Conservation (phyloP, 2,888 invertebrate species). For the Polymixis lichenea region DNA sequence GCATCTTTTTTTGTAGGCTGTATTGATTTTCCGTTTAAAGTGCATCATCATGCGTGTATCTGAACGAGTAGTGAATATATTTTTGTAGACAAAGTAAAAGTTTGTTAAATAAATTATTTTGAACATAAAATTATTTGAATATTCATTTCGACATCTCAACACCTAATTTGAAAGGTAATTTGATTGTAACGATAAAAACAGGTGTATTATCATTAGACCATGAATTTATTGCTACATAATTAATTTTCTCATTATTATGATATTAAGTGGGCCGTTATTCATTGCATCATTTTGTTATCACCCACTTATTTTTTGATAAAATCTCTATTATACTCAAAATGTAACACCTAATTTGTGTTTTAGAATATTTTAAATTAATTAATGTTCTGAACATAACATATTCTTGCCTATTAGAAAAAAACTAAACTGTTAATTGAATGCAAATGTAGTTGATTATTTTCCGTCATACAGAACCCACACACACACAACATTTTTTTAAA, state of each 20-base stretch:
- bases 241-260: conserved; percentile 66
- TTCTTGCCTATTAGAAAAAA: neutral
- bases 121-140: conserved; percentile 26
- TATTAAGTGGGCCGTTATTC: conserved; percentile 65
- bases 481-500: neutral
- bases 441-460: conserved; percentile 8
- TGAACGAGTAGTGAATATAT: conserved; percentile 11
- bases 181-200: conserved; percentile 63
- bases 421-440: conserved; percentile 25
- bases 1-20: conserved; percentile 60
- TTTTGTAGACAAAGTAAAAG: conserved; percentile 16
- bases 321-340: conserved; percentile 39
- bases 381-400: conserved; percentile 4
- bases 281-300: conserved; percentile 62
- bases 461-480: neutral
- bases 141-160: conserved; percentile 51
- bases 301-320: conserved; percentile 61
- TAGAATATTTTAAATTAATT: conserved; percentile 39
- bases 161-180: conserved; percentile 66
- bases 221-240: conserved; percentile 62
- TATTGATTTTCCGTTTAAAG: conserved; percentile 59
- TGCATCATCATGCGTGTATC: conserved; percentile 38
- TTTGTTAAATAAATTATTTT: neutral
- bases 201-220: conserved; percentile 62
- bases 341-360: conserved; percentile 47